Percentiles rank a stretch among this genome's conserved stretches.
Evolutionary conservation across 1,140 invertebrate genomes (phyloP).

Genomic region (Drosophila rhopaloa): DNA sequence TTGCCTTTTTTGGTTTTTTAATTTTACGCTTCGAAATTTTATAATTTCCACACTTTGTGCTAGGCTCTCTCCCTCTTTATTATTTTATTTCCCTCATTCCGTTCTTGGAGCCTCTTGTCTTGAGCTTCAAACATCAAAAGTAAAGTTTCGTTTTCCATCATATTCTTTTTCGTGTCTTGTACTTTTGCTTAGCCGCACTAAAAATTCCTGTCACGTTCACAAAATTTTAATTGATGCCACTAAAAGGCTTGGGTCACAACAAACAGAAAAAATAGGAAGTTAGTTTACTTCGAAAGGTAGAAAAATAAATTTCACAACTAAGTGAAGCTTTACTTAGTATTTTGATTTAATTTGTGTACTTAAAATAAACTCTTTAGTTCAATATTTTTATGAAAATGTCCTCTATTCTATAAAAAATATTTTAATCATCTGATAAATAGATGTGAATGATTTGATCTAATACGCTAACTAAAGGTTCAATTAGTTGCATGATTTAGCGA

Average conservation of each 20-base stretch:
- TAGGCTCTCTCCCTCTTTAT: constrained; percentile 8
- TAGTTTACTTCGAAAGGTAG: not conserved
- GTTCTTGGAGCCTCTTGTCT: constrained; percentile 42
- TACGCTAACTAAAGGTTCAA: constrained; percentile 17
- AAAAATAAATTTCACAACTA: constrained; percentile 25
- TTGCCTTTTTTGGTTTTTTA: constrained; percentile 60
- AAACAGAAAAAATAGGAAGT: constrained; percentile 17
- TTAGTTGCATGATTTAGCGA: constrained; percentile 61
- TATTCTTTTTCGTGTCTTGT: constrained; percentile 22
- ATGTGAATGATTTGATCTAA: not conserved
- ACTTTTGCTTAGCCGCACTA: constrained; percentile 38
- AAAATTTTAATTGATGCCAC: constrained; percentile 81
- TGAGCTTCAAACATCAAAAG: constrained; percentile 62
- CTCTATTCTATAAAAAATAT: too few species aligned
- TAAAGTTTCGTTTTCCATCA: constrained; percentile 44
- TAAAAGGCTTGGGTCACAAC: constrained; percentile 52
- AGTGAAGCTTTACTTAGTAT: not conserved
- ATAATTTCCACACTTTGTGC: constrained; percentile 69
- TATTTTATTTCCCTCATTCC: constrained; percentile 22
- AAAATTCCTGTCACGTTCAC: constrained; percentile 80
- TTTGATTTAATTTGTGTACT: not conserved
- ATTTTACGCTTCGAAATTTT: constrained; percentile 77
- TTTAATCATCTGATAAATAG: too few species aligned
- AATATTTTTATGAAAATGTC: too few species aligned
- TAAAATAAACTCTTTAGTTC: constrained; percentile 1